These are phyloP conservation scores for Cyclargus thomasi DNA, from an alignment of 1,140 invertebrate genomes.

Conservation along the genomic window DNA sequence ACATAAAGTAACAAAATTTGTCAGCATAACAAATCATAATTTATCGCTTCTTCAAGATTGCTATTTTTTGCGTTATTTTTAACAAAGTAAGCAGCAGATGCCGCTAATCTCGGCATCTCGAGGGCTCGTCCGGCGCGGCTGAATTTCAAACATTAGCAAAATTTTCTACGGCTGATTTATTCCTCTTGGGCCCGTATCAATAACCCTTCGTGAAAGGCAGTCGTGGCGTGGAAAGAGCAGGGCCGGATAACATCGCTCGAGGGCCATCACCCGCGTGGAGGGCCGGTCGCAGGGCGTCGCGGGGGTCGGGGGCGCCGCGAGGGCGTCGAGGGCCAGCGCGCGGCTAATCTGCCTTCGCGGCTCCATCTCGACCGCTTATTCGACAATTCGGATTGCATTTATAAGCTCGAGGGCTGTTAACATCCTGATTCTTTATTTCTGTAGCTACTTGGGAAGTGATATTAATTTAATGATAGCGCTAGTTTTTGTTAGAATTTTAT, in stretches of 20 bases:
- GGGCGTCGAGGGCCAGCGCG: slow-evolving; percentile 36
- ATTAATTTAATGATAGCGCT: neutral
- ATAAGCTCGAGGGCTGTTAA: slow-evolving; percentile 22
- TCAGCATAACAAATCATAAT: neutral
- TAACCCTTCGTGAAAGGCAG: slow-evolving; percentile 36
- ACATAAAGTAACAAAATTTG: too few species aligned
- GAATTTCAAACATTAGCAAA: slow-evolving; percentile 27
- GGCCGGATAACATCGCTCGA: slow-evolving; percentile 35
- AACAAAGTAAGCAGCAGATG: neutral
- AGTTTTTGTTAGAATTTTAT: neutral
- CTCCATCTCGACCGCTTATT: slow-evolving; percentile 36
- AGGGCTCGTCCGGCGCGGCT: neutral
- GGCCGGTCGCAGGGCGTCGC: slow-evolving; percentile 15
- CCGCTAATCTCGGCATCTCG: neutral
- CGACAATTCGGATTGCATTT: slow-evolving; percentile 36
- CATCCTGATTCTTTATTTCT: slow-evolving; percentile 15
- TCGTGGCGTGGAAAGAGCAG: slow-evolving; percentile 43
- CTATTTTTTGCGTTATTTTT: neutral
- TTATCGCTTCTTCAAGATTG: neutral
- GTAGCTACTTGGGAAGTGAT: neutral
- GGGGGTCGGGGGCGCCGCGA: slow-evolving; percentile 5
- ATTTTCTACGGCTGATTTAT: slow-evolving; percentile 33
- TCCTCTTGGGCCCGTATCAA: slow-evolving; percentile 47
- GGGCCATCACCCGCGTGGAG: slow-evolving; percentile 26
- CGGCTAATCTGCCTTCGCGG: slow-evolving; percentile 45